Percentiles rank a stretch among this genome's conserved stretches.
These are phyloP conservation scores for Typhlomys cinereus DNA, from an alignment of 2,113 vertebrate species.

Conservation along the genomic window DNA sequence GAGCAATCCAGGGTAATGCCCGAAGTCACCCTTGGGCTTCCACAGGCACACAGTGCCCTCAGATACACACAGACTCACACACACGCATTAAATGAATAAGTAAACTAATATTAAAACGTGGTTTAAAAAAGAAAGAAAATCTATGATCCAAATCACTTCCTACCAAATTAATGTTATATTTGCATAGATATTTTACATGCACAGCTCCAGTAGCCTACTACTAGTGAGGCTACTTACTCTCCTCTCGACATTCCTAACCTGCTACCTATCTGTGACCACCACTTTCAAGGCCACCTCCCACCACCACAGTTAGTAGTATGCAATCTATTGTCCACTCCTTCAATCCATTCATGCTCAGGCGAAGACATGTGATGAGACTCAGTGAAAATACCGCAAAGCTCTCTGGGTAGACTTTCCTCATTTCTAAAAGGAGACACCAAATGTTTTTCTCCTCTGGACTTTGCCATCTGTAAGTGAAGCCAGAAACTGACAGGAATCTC, in stretches of 20 bases:
- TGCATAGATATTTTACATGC: not conserved
- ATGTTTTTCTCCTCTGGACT: slow-evolving; percentile 44
- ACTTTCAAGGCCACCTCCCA: not conserved
- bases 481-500: not conserved
- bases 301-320: not conserved
- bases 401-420: not conserved
- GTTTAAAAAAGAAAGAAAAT: no score
- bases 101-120: no score
- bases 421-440: slow-evolving; percentile 13
- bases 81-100: no score
- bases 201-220: no score
- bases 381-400: not conserved
- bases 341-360: not conserved
- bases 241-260: not conserved
- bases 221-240: not conserved
- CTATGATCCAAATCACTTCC: not conserved
- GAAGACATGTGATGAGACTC: not conserved
- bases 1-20: no score
- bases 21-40: no score
- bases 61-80: no score
- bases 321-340: not conserved
- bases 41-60: no score
- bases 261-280: not conserved
- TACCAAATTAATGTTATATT: not conserved
- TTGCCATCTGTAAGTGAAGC: slow-evolving; percentile 13